phyloP scores from a whole-genome alignment of 2,888 invertebrate genomes.

The Empis livida region DNA sequence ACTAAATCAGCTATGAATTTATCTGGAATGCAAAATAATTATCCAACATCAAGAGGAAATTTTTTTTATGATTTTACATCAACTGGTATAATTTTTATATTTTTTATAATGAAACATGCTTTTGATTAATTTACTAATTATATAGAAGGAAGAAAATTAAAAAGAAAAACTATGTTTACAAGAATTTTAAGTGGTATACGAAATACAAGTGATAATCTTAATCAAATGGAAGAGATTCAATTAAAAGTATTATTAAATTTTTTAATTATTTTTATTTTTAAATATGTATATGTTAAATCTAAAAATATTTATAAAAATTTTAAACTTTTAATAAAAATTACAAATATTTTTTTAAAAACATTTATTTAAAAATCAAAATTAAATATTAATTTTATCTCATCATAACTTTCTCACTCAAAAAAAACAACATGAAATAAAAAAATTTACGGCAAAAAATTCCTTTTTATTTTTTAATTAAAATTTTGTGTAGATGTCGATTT shows the following conservation, averaged over 20 bases:
- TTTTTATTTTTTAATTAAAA: too few relatives aligned
- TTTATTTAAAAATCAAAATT: too few relatives aligned
- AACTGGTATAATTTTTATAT: conserved; percentile 24
- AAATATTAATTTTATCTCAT: too few relatives aligned
- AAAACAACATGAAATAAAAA: too few relatives aligned
- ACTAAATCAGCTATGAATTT: conserved; percentile 47
- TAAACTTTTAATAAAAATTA: too few relatives aligned
- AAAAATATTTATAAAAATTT: too few relatives aligned
- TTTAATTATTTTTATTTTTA: neutral
- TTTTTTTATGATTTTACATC: conserved; percentile 36
- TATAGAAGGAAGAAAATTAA: conserved; percentile 33
- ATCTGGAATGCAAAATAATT: conserved; percentile 35
- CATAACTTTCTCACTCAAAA: too few relatives aligned
- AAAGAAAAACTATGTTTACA: conserved; percentile 33
- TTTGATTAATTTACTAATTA: neutral
- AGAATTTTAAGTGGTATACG: conserved; percentile 33
- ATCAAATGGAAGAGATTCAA: conserved; percentile 35
- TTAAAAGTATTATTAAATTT: conserved; percentile 25
- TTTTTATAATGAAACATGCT: neutral
- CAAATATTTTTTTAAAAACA: too few relatives aligned
- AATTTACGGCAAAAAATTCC: too few relatives aligned
- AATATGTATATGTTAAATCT: neutral
- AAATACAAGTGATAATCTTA: conserved; percentile 32
- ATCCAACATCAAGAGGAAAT: conserved; percentile 32
- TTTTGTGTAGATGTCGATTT: too few relatives aligned